phyloP scores from a whole-genome alignment of 64 coral and sea anemone genomes.

The Anthopleura sola region DNA sequence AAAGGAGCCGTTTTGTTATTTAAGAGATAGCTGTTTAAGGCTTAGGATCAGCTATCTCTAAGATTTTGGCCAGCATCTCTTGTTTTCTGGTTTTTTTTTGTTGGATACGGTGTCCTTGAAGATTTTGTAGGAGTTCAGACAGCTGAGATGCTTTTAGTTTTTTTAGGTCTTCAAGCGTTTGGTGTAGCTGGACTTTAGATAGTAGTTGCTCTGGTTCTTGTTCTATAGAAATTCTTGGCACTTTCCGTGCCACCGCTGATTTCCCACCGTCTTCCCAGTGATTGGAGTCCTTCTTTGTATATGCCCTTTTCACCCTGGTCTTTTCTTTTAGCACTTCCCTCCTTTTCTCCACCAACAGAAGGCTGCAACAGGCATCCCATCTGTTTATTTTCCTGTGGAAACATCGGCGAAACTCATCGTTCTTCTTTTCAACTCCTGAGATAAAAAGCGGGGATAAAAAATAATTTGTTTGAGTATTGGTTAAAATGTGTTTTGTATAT shows the following conservation, averaged over 20 bases:
- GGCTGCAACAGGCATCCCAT: slow-evolving; percentile 21
- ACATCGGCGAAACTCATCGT: slow-evolving; percentile 12
- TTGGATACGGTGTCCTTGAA: background rate
- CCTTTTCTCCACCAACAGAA: slow-evolving; percentile 27
- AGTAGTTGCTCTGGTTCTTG: background rate
- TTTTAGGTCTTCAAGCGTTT: background rate
- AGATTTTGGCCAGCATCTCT: background rate
- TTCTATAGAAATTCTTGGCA: background rate
- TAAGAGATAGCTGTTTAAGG: too few species aligned
- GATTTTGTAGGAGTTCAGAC: background rate
- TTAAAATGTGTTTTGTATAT: too few species aligned
- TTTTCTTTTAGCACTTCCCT: background rate
- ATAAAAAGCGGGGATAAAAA: too few species aligned
- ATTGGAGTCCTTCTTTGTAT: background rate
- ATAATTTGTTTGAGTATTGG: too few species aligned
- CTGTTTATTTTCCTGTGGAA: slow-evolving; percentile 17
- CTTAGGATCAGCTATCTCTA: too few species aligned
- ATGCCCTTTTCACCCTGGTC: background rate
- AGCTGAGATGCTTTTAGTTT: background rate
- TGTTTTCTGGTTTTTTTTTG: background rate
- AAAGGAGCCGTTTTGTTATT: too few species aligned
- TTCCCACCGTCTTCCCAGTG: slow-evolving; percentile 18
- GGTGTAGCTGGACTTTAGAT: background rate
- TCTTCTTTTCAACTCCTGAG: slow-evolving; percentile 25
- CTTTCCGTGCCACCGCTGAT: background rate